Base-by-base conservation (phyloP, 2,797 vertebrate species). In the Micrastur ruficollis region DNA sequence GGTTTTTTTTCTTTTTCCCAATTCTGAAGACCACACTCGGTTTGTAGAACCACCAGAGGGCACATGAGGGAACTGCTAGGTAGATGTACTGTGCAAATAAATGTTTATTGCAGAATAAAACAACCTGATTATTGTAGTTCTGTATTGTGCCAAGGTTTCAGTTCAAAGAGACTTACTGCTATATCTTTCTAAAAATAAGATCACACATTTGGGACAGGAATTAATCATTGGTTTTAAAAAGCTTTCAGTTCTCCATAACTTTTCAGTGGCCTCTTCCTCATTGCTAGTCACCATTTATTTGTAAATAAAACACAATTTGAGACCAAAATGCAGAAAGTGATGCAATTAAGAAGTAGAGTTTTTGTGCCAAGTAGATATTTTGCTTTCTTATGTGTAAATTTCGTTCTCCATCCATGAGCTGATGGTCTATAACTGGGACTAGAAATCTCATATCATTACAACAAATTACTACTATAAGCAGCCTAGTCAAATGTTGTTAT, bases 1-100 rank as follows among this genome's bases (percentile, higher is more conserved):
- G 9, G 27, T 40, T 14, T 31, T 44, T 50, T 23, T 29, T 29
- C 27, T 16, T 55, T 68, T 47, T 50, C 34, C 18, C 36, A 6
- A 1, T 67, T 79, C 38, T 55, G 32, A 82, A 87, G 62, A 59
- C 40, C 73, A 94, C 65, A 47, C 52, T 95, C 16, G 6, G 67
- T 53, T 58, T 76, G 4, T 31, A 70, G 95, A 96, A 94, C 98
- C 98, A 98, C 87, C 97, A 98, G 98, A 96, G 98, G 98, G 98
- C 98, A 96, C 70, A 91, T 59, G 46, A 59, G 95, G 93, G 97
- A 90, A 65, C 85, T 70, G 18, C 32, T 47, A 72, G 53, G 26
- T 89, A 52, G 34, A 75, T 61, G 25, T 58, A 36, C 71, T n/a
- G 40, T 75, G 66, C 78, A 94, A 31, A 82, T 73, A 84, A 91